Evolutionary conservation across 35 echinoderm and acorn worm species (phyloP), one percentile per base, ranked within the genome.

Genomic region (Lytechinus variegatus): DNA sequence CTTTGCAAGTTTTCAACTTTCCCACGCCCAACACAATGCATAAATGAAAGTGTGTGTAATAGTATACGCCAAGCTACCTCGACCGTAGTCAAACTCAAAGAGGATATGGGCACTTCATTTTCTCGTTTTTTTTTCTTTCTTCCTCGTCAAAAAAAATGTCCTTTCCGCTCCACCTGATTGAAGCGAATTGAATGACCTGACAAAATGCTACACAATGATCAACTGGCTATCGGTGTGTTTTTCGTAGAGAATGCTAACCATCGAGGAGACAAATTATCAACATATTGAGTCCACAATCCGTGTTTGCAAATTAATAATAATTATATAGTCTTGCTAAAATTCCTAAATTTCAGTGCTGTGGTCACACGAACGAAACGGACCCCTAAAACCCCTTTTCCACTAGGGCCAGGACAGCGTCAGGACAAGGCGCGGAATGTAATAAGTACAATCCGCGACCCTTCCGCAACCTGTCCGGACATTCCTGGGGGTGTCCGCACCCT

Each of bases 41-140:
- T 93, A 93, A 93, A 93, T 93, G 92, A 93, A 93, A 93, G 92
- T 93, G 92, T 54, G 92, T 93, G 92, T 93, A 93, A 93, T 57
- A 93, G n/a, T 93, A 93, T 93, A 93, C 57, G 88, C 92, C 54
- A 11, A 10, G 92, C 54, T 44, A 93, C 92, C 53, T 93, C 92
- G 53, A 57, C 55, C 92, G 54, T 93, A 57, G 92, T 54, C 55
- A 93, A 27, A 93, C 66, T 79, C 66, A 79, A 79, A 79, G 66
- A 79, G 66, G 66, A 79, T 79, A 79, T 55, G 92, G 53, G 53
- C 54, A 93, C 28, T 55, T 27, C 10, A 93, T 93, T 53, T 27
- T 54, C 53, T 90, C 21, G n/a, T 90, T 54, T 90, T 90, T 90
- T 90, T 10, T 10, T 12, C 9, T 10, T 9, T 12, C 16, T 60